phyloP scores from a whole-genome alignment of 2,888 invertebrate species.

The Catocala fraxini region DNA sequence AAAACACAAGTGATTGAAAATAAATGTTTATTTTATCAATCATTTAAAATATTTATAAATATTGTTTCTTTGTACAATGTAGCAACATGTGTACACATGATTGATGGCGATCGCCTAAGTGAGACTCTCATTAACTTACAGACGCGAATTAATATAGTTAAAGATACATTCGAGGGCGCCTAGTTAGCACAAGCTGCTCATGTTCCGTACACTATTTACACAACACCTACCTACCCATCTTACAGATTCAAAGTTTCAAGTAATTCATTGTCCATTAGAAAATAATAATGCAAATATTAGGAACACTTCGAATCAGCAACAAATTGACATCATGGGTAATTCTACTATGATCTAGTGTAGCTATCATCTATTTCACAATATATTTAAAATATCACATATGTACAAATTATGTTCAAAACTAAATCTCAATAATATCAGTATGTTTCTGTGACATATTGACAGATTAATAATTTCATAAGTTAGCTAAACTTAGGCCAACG shows the following conservation, averaged over 20 bases:
- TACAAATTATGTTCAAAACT: slow-evolving; percentile 81
- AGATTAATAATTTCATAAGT: slow-evolving; percentile 58
- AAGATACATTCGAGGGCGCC: slow-evolving; percentile 55
- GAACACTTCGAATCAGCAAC: slow-evolving; percentile 66
- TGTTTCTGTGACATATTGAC: slow-evolving; percentile 63
- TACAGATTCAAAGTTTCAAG: slow-evolving; percentile 56
- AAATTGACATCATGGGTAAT: slow-evolving; percentile 69
- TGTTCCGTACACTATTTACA: slow-evolving; percentile 65
- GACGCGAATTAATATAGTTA: slow-evolving; percentile 56
- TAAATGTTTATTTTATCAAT: slow-evolving; percentile 86
- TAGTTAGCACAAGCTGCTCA: slow-evolving; percentile 54
- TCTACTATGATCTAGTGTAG: slow-evolving; percentile 74
- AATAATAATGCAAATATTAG: slow-evolving; percentile 57
- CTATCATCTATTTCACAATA: slow-evolving; percentile 79
- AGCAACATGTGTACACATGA: slow-evolving; percentile 77
- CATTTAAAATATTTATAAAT: slow-evolving; percentile 85
- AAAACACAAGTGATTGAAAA: slow-evolving; percentile 76
- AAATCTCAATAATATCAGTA: slow-evolving; percentile 77
- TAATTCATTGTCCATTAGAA: slow-evolving; percentile 54
- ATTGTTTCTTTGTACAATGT: slow-evolving; percentile 86
- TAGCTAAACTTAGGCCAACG: slow-evolving; percentile 46
- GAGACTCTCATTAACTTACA: slow-evolving; percentile 69
- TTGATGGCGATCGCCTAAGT: slow-evolving; percentile 65
- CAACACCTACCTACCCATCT: slow-evolving; percentile 56
- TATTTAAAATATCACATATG: slow-evolving; percentile 87